Evolutionary conservation across 2,888 invertebrate genomes (phyloP).

Genomic region (Smittia aterrima): DNA sequence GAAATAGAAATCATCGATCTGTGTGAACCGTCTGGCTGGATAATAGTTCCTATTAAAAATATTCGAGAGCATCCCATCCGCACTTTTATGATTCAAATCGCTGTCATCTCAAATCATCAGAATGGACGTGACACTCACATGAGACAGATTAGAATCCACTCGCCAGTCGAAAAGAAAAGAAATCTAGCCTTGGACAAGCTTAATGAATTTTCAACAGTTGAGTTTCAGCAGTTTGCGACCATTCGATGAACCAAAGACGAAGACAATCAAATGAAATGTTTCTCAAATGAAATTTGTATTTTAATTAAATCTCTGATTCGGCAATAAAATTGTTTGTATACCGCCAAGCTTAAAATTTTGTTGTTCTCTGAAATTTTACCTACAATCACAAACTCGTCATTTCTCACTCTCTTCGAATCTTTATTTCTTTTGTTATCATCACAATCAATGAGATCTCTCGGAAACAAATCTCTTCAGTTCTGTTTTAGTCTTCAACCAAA

Average conservation of each 20-base stretch:
- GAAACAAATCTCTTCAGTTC: too few species aligned
- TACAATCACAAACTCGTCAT: too few species aligned
- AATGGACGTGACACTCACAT: constrained; percentile 98
- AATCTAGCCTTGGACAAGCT: constrained; percentile 63
- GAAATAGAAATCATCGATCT: constrained; percentile 93
- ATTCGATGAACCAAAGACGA: constrained; percentile 61
- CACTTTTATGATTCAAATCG: constrained; percentile 95
- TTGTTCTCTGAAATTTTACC: too few species aligned
- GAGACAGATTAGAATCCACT: constrained; percentile 94
- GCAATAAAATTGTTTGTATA: too few species aligned
- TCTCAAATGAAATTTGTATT: too few species aligned
- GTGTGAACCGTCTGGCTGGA: constrained; percentile 95
- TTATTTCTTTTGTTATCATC: too few species aligned
- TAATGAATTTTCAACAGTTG: constrained; percentile 76
- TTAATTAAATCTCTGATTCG: too few species aligned
- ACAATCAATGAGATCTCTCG: too few species aligned
- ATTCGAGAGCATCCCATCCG: constrained; percentile 82
- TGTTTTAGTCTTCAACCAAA: too few species aligned
- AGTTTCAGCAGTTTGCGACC: constrained; percentile 78
- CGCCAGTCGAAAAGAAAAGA: constrained; percentile 65
- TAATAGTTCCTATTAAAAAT: constrained; percentile 87
- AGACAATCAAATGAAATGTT: too few species aligned
- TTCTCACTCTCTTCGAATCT: too few species aligned
- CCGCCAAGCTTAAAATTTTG: too few species aligned
- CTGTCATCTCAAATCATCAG: constrained; percentile 96